Evolutionary conservation across 1,140 invertebrate genomes (phyloP), one percentile per base, ranked within the genome.

Genomic region (Platyscapa corneri): DNA sequence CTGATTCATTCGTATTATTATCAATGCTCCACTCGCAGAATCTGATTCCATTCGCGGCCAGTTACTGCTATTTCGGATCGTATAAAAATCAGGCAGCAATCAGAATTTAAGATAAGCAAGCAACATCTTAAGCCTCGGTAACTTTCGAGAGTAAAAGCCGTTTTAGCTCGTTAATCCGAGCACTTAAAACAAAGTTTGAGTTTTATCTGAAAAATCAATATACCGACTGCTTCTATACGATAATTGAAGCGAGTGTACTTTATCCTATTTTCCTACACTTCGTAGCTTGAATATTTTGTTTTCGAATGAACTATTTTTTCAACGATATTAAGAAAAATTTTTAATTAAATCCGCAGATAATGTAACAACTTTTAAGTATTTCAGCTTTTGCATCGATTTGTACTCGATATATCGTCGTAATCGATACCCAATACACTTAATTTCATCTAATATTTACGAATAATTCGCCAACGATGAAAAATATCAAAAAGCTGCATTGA

Each of bases 1-100:
- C 32, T 83, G 56, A 83, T 83, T 83, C 67, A 39, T 20, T 34
- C 27, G 20, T 37, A 34, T 83, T 77, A 76, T 65, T 83, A 53
- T 30, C 72, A 75, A 56, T 83, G 76, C 42, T 74, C n/a, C n/a
- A n/a, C n/a, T n/a, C n/a, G n/a, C n/a, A n/a, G n/a, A n/a, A n/a
- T 32, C 42, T 39, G 42, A 74, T 42, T 74, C 37, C 14, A 14
- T 74, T 23, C 37, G n/a, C 70, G n/a, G 37, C 42, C 12, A 39
- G 6, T 37, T 32, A n/a, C 37, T 42, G 42, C 14, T 74, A 74
- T 74, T 74, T 74, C 70, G n/a, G 70, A 74, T 74, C 70, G 37
- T 74, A 42, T 42, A 74, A 74, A 74, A 39, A 74, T 74, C 70
- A 1, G n/a, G 37, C 23, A 42, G 23, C 37, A 23, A 74, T 74